A percentile compares a stretch with the other conserved stretches of the same genome.
Conservation (phyloP, 1,140 invertebrate species). For the Adoxophyes honmai region DNA sequence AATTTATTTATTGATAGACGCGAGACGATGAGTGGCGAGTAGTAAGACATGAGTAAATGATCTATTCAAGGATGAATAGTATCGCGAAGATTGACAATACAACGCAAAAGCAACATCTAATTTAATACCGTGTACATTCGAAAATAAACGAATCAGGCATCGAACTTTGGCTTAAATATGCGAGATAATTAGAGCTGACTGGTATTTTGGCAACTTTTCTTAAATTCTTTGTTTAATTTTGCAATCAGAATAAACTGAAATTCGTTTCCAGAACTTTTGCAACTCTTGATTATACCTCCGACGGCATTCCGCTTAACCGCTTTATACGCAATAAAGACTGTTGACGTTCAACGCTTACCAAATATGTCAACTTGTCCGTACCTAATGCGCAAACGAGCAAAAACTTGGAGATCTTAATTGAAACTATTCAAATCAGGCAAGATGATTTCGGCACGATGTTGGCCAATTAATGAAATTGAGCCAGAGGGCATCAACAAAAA, state of each 20-base stretch:
- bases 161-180: too few species aligned
- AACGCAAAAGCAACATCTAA: constrained; percentile 10
- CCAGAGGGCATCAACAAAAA: too few species aligned
- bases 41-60: not conserved
- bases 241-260: too few species aligned
- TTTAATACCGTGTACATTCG: not conserved
- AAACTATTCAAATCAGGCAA: constrained; percentile 10
- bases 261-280: too few species aligned
- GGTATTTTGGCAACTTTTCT: too few species aligned
- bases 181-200: too few species aligned
- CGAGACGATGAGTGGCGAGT: not conserved
- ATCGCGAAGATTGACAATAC: not conserved
- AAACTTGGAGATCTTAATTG: constrained; percentile 22
- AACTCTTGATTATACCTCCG: not conserved
- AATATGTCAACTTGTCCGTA: constrained; percentile 45
- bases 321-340: constrained; percentile 28
- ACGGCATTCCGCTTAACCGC: not conserved
- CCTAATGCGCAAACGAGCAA: constrained; percentile 35
- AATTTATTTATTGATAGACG: constrained; percentile 3
- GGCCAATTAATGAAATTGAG: not conserved
- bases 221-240: too few species aligned
- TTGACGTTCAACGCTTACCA: constrained; percentile 30
- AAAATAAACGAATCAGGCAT: too few species aligned
- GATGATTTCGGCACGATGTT: constrained; percentile 1
- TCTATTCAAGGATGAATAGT: constrained; percentile 9